phyloP scores from a whole-genome alignment of 92 coral and sea anemone species.

The Porites evermanni region DNA sequence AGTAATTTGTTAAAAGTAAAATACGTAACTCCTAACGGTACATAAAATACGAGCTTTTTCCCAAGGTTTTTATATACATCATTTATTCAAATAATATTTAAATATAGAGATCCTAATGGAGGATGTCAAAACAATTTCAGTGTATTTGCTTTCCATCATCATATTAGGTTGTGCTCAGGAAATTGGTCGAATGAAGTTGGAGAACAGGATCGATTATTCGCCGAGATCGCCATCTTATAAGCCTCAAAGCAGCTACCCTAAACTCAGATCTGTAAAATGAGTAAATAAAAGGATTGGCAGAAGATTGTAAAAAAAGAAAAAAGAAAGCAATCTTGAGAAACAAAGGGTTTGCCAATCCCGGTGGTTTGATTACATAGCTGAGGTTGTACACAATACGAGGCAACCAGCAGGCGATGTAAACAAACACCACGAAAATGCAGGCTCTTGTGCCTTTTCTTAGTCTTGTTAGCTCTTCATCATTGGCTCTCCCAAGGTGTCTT shows the following conservation, averaged over 20 bases:
- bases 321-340: constrained; percentile 63
- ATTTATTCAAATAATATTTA: no score
- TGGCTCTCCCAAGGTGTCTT: neutral
- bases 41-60: no score
- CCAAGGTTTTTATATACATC: no score
- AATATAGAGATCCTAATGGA: no score
- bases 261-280: constrained; percentile 78
- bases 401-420: constrained; percentile 70
- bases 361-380: constrained; percentile 47
- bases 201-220: neutral
- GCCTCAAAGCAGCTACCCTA: constrained; percentile 55
- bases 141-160: no score
- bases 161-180: neutral
- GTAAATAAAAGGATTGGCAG: constrained; percentile 70
- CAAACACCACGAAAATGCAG: constrained; percentile 58
- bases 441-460: constrained; percentile 63
- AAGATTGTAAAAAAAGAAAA: constrained; percentile 67
- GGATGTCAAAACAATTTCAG: no score
- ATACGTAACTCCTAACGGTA: no score
- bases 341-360: constrained; percentile 46
- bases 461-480: neutral
- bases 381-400: constrained; percentile 65
- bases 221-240: constrained; percentile 29
- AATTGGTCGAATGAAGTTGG: neutral
- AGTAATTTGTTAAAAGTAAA: no score